Base-by-base conservation (phyloP, 2,888 invertebrate genomes). In the Gastracanthus pulcherrimus region DNA sequence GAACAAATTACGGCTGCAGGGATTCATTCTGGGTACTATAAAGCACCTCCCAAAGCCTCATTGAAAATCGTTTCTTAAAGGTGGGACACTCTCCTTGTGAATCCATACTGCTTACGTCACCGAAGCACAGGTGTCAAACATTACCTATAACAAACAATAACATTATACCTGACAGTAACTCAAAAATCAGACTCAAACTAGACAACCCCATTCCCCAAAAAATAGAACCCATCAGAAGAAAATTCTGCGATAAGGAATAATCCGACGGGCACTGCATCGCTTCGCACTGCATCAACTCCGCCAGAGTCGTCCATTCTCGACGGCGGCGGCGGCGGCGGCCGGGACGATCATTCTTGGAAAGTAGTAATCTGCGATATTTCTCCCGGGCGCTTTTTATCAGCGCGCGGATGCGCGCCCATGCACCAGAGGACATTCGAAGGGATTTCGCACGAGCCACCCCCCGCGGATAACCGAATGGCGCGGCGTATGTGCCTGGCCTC, bases 311-410 rank as follows among this genome's bases (percentile, higher is more conserved):
- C 58, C 16, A 58, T 72, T 72, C 51, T 29, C 58, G 5, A 36
- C 11, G 70, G n/a, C n/a, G n/a, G n/a, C n/a, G n/a, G n/a, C n/a
- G n/a, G n/a, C n/a, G n/a, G n/a, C n/a, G n/a, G n/a, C n/a, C n/a
- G 36, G 16, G 29, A 26, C 29, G 76, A 76, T 66, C 76, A 29
- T 66, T 76, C 76, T 38, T 66, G 51, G 55, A 74, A 76, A 66
- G 51, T 70, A 77, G 69, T 77, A 77, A 77, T 77, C 77, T 77
- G 70, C 70, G 69, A 70, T 77, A 70, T 77, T 77, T 77, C 62
- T 79, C 34, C 23, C 26, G 38, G 72, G 29, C 66, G 66, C 66
- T 36, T 79, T 79, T 79, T 79, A 79, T 79, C 79, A 58, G 34
- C n/a, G n/a, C n/a, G 23, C 19, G 51, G 6, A 60, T 23, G 26